Percentiles rank a stretch among this genome's conserved stretches.
Conservation (phyloP, 2,113 vertebrate genomes). For the Struthidea cinerea region DNA sequence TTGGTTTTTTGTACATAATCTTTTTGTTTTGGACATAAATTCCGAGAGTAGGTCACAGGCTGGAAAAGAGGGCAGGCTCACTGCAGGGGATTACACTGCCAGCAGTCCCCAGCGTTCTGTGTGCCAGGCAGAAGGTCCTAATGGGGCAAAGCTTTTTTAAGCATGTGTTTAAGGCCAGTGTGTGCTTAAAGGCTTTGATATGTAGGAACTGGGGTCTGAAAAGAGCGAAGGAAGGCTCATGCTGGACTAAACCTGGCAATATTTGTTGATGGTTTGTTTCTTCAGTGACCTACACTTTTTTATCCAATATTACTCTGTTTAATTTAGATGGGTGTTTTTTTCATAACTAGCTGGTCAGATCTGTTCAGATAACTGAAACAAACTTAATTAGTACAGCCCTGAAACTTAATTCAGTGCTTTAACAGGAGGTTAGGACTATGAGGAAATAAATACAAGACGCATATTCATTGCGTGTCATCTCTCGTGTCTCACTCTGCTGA, state of each 20-base stretch:
- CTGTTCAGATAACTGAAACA: not conserved
- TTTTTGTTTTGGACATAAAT: not conserved
- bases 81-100: not conserved
- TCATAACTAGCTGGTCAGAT: not conserved
- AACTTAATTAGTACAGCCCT: not conserved
- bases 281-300: not conserved
- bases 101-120: not conserved
- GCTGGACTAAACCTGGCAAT: not conserved
- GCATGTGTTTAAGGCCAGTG: not conserved
- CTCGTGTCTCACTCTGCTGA: not conserved
- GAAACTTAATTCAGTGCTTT: not conserved
- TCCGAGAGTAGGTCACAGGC: not conserved
- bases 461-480: not conserved
- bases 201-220: not conserved
- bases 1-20: not conserved
- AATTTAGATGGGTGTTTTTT: not conserved
- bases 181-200: constrained; percentile 1
- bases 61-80: not conserved
- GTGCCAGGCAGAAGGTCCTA: not conserved
- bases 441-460: not conserved
- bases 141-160: not conserved
- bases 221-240: not conserved
- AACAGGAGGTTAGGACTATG: not conserved
- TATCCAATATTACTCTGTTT: not conserved
- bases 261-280: constrained; percentile 7